phyloP scores from a whole-genome alignment of 1,140 invertebrate genomes.

The Neodiprion virginianus region DNA sequence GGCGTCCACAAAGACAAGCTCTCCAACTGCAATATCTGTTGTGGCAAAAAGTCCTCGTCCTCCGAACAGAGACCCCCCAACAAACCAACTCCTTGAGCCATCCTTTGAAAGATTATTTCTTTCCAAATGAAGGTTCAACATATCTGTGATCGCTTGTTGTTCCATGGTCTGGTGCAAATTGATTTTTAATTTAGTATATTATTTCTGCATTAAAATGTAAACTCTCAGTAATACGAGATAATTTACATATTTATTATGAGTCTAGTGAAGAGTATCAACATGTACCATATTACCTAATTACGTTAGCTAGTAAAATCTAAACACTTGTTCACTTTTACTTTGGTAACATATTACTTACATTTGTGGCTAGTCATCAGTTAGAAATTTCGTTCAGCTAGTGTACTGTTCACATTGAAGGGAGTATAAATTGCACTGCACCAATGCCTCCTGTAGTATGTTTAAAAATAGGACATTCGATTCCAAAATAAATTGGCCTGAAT shows the following conservation, averaged over 20 bases:
- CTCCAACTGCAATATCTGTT: constrained; percentile 68
- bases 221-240: too few relatives aligned
- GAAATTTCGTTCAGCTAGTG: background rate
- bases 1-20: constrained; percentile 72
- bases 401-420: background rate
- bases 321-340: background rate
- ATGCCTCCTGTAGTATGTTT: background rate
- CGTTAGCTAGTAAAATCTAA: too few relatives aligned
- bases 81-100: constrained; percentile 38
- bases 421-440: background rate
- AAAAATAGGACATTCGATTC: background rate
- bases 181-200: too few relatives aligned
- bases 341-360: background rate
- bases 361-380: background rate
- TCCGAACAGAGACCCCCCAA: constrained; percentile 63
- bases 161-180: constrained; percentile 25
- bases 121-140: constrained; percentile 38
- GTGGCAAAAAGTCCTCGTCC: constrained; percentile 73
- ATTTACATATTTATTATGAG: too few relatives aligned
- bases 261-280: too few relatives aligned
- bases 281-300: too few relatives aligned
- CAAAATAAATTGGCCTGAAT: background rate
- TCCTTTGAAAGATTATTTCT: constrained; percentile 16
- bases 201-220: too few relatives aligned
- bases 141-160: constrained; percentile 30